Conservation (phyloP, 2,797 vertebrate species). For the Clarias fuscus region DNA sequence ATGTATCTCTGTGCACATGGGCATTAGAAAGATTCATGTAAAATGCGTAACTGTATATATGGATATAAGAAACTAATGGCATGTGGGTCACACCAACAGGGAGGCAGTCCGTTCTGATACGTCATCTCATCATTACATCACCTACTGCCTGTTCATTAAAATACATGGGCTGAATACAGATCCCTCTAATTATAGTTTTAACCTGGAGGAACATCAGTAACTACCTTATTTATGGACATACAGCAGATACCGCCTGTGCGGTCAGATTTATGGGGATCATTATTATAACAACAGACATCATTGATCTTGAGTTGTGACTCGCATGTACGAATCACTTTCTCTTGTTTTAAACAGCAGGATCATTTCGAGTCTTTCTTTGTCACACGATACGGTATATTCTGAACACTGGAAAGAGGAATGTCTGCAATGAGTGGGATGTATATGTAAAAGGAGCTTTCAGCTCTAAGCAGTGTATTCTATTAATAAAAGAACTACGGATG, state of each 20-base stretch:
- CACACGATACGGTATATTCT: constrained; percentile 8
- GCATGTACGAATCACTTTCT: constrained; percentile 21
- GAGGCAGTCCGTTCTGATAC: neutral
- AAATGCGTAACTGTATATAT: neutral
- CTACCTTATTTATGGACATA: constrained; percentile 18
- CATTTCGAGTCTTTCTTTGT: neutral
- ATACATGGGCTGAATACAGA: neutral
- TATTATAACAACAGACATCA: neutral
- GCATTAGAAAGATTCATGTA: neutral
- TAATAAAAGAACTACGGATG: constrained; percentile 6
- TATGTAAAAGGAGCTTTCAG: constrained; percentile 12
- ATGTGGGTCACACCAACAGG: neutral
- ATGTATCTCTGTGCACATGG: constrained; percentile 4
- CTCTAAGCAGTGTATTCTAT: constrained; percentile 17
- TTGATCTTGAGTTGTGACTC: neutral
- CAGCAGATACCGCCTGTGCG: constrained; percentile 5
- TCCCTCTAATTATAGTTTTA: neutral
- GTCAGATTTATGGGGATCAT: neutral
- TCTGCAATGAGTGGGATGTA: constrained; percentile 32
- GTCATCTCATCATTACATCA: neutral
- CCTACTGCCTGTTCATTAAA: neutral
- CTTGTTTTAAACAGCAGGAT: constrained; percentile 1
- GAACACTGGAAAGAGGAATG: constrained; percentile 46
- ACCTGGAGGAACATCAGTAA: neutral
- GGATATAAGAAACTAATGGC: neutral